phyloP scores from a whole-genome alignment of 2,888 invertebrate genomes.

The Dioctria linearis region DNA sequence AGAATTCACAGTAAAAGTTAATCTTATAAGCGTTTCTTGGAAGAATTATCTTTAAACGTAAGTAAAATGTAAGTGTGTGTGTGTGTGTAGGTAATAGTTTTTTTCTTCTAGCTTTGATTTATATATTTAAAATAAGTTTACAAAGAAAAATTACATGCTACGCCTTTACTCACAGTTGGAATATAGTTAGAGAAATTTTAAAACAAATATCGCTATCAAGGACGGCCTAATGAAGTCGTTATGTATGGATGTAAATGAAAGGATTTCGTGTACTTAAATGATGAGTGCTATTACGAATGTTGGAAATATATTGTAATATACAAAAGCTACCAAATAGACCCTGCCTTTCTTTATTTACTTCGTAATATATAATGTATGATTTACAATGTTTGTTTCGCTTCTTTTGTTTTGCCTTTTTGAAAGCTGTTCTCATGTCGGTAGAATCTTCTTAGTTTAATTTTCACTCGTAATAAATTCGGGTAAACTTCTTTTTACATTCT shows the following conservation, averaged over 20 bases:
- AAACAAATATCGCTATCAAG: constrained; percentile 14
- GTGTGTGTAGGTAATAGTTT: background rate
- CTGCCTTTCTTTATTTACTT: constrained; percentile 46
- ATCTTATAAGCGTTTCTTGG: constrained; percentile 48
- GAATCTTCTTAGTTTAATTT: too few relatives aligned
- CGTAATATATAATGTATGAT: constrained; percentile 22
- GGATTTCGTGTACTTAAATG: too few relatives aligned
- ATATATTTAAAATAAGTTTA: background rate
- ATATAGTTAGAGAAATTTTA: background rate
- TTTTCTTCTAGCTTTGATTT: constrained; percentile 7
- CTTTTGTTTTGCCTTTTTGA: background rate
- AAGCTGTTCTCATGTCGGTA: too few relatives aligned
- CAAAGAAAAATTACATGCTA: too few relatives aligned
- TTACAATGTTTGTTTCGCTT: constrained; percentile 21
- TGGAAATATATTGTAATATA: constrained; percentile 24
- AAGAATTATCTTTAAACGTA: constrained; percentile 29
- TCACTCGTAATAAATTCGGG: background rate
- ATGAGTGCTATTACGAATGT: background rate
- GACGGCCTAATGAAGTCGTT: constrained; percentile 8
- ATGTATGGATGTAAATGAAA: too few relatives aligned
- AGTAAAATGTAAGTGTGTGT: background rate
- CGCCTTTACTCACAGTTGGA: too few relatives aligned
- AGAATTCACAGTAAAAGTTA: constrained; percentile 27
- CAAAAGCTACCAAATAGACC: constrained; percentile 52
- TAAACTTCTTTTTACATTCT: constrained; percentile 18